Evolutionary conservation across 2,113 vertebrate genomes (phyloP).

Genomic region (Dasyornis broadbenti): DNA sequence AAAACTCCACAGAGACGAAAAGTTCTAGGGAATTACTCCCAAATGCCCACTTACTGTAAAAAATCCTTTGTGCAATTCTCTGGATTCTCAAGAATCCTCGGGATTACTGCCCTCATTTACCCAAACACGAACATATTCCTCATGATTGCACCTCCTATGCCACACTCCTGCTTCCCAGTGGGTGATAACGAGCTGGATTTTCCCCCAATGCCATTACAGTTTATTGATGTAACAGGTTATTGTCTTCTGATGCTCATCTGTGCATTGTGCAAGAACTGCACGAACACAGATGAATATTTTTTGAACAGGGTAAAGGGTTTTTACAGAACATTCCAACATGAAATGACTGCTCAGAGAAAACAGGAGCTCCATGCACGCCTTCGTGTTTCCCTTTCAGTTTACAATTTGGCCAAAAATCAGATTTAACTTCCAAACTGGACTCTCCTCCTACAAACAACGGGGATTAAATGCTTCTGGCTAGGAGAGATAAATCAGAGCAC

Average conservation of each 20-base stretch:
- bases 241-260: constrained; percentile 6
- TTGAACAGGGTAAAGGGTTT: background rate
- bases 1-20: background rate
- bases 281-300: constrained; percentile 13
- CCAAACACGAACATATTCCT: background rate
- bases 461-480: background rate
- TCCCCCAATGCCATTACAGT: background rate
- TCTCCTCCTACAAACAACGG: background rate
- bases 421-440: background rate
- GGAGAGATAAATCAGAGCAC: background rate
- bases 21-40: background rate
- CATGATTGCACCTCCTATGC: background rate
- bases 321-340: background rate
- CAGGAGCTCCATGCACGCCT: background rate
- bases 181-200: background rate
- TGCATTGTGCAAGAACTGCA: background rate
- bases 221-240: background rate
- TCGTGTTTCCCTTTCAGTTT: background rate
- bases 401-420: background rate
- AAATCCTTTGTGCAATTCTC: background rate
- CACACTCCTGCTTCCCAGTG: background rate
- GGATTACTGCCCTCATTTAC: background rate
- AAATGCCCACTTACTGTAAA: background rate
- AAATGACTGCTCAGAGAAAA: background rate
- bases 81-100: background rate